Evolutionary conservation across 1,140 invertebrate species (phyloP).

Genomic region (Tribolium castaneum): DNA sequence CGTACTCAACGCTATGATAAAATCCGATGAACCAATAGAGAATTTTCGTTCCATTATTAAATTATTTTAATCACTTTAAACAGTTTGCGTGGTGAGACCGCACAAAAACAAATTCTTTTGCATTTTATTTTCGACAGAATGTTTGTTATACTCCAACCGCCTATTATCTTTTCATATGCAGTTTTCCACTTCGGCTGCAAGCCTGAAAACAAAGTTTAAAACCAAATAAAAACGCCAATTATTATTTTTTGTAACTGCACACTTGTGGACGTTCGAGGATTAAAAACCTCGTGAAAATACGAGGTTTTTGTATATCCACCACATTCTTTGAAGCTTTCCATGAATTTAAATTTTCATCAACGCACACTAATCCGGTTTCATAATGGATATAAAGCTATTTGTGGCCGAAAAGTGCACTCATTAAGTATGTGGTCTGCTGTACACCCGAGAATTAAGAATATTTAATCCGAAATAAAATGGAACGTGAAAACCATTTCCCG

Average conservation of each 20-base stretch:
- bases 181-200: neutral
- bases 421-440: neutral
- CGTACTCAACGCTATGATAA: neutral
- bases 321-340: neutral
- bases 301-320: neutral
- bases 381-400: constrained; percentile 11
- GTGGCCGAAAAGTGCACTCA: constrained; percentile 15
- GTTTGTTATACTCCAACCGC: neutral
- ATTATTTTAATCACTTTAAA: too few relatives aligned
- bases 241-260: neutral
- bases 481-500: neutral
- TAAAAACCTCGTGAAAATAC: neutral
- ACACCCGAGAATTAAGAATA: neutral
- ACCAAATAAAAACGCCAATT: neutral
- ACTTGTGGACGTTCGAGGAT: neutral
- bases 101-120: neutral
- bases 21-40: too few relatives aligned
- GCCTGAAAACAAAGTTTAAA: neutral
- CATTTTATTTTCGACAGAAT: neutral
- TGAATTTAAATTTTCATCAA: constrained; percentile 22
- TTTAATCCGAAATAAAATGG: neutral
- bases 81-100: too few relatives aligned
- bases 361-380: constrained; percentile 17
- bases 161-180: neutral
- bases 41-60: too few relatives aligned